A percentile compares a stretch with the other conserved stretches of the same genome.
phyloP scores from a whole-genome alignment of 2,888 invertebrate genomes.

The Lathronympha strigana region DNA sequence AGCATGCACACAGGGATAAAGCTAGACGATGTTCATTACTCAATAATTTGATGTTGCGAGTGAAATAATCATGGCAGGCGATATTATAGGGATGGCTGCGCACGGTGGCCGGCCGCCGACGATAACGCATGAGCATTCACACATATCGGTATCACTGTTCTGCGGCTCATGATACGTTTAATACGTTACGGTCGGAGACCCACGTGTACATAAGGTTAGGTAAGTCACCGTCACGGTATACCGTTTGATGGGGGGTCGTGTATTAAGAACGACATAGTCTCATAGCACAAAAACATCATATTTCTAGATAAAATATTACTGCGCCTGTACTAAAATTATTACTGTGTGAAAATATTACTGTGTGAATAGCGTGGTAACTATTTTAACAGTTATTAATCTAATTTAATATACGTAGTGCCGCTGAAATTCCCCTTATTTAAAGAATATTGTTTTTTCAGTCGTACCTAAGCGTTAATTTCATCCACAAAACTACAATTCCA shows the following conservation, averaged over 20 bases:
- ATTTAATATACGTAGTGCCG: too few relatives aligned
- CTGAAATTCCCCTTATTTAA: too few relatives aligned
- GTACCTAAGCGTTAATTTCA: too few relatives aligned
- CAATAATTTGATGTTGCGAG: conserved; percentile 49
- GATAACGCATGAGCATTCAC: conserved; percentile 48
- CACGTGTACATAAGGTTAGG: too few relatives aligned
- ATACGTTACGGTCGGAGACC: conserved; percentile 43
- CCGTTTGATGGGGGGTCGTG: conserved; percentile 43
- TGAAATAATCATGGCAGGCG: conserved; percentile 50
- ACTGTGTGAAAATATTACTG: too few relatives aligned
- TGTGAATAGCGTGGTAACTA: too few relatives aligned
- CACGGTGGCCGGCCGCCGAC: conserved; percentile 60
- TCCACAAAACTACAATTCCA: too few relatives aligned
- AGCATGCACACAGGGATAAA: conserved; percentile 65
- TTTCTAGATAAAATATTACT: neutral
- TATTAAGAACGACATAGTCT: conserved; percentile 24
- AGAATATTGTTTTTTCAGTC: too few relatives aligned
- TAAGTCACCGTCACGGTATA: conserved; percentile 41
- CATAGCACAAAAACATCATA: too few relatives aligned
- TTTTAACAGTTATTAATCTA: too few relatives aligned
- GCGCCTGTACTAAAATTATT: too few relatives aligned
- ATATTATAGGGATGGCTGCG: conserved; percentile 52
- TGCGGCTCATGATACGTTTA: conserved; percentile 46
- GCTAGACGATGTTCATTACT: conserved; percentile 58
- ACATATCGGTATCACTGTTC: conserved; percentile 45